Percentiles rank a stretch among this genome's conserved stretches.
These are phyloP conservation scores for Eupsilia transversa DNA, from an alignment of 2,888 invertebrate species.

Conservation along the genomic window DNA sequence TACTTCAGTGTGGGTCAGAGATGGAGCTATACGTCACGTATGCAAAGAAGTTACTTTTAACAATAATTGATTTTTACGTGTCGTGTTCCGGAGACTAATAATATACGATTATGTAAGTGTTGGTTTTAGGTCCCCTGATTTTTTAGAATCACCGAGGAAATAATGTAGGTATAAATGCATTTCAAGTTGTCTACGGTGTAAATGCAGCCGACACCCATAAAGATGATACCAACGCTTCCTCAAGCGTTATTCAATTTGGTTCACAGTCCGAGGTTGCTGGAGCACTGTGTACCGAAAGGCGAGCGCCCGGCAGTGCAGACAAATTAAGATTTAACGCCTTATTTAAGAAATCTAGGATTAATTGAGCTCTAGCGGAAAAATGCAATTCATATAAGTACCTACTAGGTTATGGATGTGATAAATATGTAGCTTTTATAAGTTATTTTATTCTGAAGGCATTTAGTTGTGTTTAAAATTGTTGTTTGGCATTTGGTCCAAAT, in stretches of 20 bases:
- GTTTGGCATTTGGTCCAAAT: background rate
- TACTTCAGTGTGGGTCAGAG: background rate
- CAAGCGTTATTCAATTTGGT: slow-evolving; percentile 77
- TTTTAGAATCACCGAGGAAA: background rate
- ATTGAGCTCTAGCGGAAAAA: slow-evolving; percentile 18
- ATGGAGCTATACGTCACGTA: background rate
- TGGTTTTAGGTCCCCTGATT: background rate
- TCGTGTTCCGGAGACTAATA: background rate
- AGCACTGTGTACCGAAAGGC: slow-evolving; percentile 50
- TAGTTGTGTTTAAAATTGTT: background rate
- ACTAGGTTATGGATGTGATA: background rate
- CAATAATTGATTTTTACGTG: background rate
- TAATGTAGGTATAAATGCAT: background rate
- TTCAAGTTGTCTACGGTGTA: slow-evolving; percentile 43
- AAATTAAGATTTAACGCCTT: slow-evolving; percentile 63
- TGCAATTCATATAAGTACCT: slow-evolving; percentile 1
- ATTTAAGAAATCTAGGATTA: slow-evolving; percentile 57
- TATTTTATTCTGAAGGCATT: background rate
- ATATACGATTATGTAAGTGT: background rate
- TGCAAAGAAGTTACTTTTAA: background rate
- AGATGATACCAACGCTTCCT: slow-evolving; percentile 73
- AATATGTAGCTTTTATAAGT: background rate
- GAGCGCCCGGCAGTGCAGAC: slow-evolving; percentile 41
- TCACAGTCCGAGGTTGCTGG: slow-evolving; percentile 60
- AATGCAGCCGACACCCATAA: slow-evolving; percentile 60